phyloP scores from a whole-genome alignment of 2,113 vertebrate genomes.

The Psilopogon haemacephalus region DNA sequence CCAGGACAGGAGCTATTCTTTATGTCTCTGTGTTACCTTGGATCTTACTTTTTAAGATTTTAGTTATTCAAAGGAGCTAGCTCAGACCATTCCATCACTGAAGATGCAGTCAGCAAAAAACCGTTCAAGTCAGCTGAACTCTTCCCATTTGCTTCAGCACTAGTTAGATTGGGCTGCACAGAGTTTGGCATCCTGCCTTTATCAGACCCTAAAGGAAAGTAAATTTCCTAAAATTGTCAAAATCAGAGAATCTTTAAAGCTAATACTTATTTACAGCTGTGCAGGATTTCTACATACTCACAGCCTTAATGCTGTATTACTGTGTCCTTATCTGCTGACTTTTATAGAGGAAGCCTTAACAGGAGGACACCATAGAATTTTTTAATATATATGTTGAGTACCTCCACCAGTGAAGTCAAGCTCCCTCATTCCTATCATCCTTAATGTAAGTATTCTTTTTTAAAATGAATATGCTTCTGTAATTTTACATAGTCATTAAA shows the following conservation, averaged over 20 bases:
- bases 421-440: neutral
- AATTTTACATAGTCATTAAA: accelerated
- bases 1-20: neutral
- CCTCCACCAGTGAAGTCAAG: neutral
- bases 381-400: neutral
- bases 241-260: neutral
- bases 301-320: neutral
- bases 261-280: neutral
- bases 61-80: neutral
- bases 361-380: neutral
- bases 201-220: neutral
- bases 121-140: neutral
- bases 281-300: neutral
- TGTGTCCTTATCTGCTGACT: neutral
- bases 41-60: neutral
- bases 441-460: neutral
- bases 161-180: neutral
- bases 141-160: neutral
- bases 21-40: neutral
- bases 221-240: neutral
- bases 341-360: neutral
- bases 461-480: neutral
- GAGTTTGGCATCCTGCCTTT: neutral
- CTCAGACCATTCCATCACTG: neutral
- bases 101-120: neutral